Evolutionary conservation across 2,797 vertebrate species (phyloP), one percentile per base, ranked within the genome.

Genomic region (Fistularia commersonii): DNA sequence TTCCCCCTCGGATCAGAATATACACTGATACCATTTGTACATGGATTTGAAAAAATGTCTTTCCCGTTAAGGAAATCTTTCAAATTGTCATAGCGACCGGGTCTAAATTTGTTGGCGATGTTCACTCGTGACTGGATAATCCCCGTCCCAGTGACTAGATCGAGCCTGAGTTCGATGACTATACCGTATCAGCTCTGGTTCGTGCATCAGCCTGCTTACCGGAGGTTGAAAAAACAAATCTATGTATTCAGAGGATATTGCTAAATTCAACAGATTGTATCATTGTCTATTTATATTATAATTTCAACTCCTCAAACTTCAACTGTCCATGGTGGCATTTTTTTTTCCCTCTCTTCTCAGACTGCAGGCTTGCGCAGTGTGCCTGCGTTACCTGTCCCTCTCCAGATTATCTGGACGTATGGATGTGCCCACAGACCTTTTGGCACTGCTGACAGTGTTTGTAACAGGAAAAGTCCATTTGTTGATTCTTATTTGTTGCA

Each of bases 371-470:
- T 72, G 47, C 77, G 74, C 79, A 61, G 74, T 38, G 48, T 49
- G 44, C 46, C 51, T 70, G 70, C 75, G 77, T 84, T 77, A 79
- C 81, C 79, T 84, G 82, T 81, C 76, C 53, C 6, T 53, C 32
- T 73, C 38, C 64, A 84, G 66, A 86, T 88, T 81, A 86, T 75
- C 79, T 77, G 69, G 76, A 79, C 80, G 57, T 67, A 54, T 52
- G 66, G 64, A 84, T 56, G 68, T 88, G 84, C 82, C 83, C 50
- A 41, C 61, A 64, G 34, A 49, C 59, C 54, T 13, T 49, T 48
- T 36, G 52, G 66, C 58, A 59, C 51, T 40, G 8, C 47, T 45
- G 38, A 35, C 54, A 55, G 47, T 44, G 53, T 52, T 12, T 49
- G 41, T n/a, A 32, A 33, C 9, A 54, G 51, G 67, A 54, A 63